Conservation (phyloP, 2,797 vertebrate genomes). For the Enteromius mattozi region DNA sequence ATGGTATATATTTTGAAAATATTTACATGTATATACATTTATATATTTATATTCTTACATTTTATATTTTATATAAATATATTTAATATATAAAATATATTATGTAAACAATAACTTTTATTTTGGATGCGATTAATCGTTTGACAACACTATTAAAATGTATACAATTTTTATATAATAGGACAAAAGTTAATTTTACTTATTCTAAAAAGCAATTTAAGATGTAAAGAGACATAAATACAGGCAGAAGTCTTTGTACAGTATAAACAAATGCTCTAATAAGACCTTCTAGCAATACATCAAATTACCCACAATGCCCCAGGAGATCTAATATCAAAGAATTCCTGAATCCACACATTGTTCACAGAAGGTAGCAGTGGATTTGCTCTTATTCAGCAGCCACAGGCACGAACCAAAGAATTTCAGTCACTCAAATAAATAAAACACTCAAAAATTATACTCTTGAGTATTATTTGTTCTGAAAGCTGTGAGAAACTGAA, state of each 20-base stretch:
- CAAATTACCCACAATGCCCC: slow-evolving; percentile 3
- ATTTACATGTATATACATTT: too few relatives aligned
- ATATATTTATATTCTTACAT: too few relatives aligned
- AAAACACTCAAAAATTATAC: background rate
- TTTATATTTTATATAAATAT: too few relatives aligned
- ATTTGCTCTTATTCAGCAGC: background rate
- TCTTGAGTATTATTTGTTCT: slow-evolving; percentile 5
- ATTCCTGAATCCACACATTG: background rate
- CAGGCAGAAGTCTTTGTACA: background rate
- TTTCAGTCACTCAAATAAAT: slow-evolving; percentile 8
- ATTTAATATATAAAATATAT: too few relatives aligned
- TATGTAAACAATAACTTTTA: too few relatives aligned
- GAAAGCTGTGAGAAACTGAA: background rate
- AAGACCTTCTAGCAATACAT: slow-evolving; percentile 18
- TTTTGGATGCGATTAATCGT: too few relatives aligned
- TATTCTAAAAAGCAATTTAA: background rate
- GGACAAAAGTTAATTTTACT: background rate
- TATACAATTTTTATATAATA: background rate
- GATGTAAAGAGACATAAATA: slow-evolving; percentile 7
- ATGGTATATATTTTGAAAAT: too few relatives aligned
- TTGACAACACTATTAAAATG: too few relatives aligned
- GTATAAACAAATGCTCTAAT: slow-evolving; percentile 25
- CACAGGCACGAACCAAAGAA: background rate
- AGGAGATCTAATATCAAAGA: slow-evolving; percentile 5
- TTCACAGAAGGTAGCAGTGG: slow-evolving; percentile 3